A percentile compares a stretch with the other conserved stretches of the same genome.
phyloP scores from a whole-genome alignment of 2,888 invertebrate genomes.

The Mesochorus sp. region DNA sequence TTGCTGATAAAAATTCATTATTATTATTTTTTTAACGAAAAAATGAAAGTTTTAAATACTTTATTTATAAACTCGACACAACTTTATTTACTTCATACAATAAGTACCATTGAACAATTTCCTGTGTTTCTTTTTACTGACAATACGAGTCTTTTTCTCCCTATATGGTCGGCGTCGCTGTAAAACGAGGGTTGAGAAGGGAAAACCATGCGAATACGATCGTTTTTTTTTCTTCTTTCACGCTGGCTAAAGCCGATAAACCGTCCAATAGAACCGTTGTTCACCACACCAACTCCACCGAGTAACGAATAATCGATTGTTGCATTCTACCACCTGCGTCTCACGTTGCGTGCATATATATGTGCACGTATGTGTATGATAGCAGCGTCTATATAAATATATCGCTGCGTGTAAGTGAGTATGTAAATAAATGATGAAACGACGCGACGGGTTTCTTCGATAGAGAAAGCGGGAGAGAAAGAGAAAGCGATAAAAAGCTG shows the following conservation, averaged over 20 bases:
- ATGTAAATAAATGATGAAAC: neutral
- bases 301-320: conserved; percentile 40
- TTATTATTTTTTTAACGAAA: no score
- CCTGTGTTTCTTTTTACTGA: no score
- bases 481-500: no score
- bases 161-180: no score
- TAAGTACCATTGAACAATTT: no score
- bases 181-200: neutral
- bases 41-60: no score
- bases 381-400: neutral
- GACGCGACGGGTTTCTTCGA: neutral
- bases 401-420: neutral
- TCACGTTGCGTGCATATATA: neutral
- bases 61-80: no score
- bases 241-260: conserved; percentile 1
- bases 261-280: neutral
- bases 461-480: no score
- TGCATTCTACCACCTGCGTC: conserved; percentile 11
- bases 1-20: no score
- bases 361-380: no score
- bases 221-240: conserved; percentile 26
- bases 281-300: neutral
- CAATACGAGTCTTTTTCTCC: neutral
- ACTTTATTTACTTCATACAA: no score
- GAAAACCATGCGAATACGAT: conserved; percentile 31